A percentile compares a stretch with the other conserved stretches of the same genome.
Evolutionary conservation across 2,888 invertebrate genomes (phyloP).

Genomic region (Oxycera nigricornis): DNA sequence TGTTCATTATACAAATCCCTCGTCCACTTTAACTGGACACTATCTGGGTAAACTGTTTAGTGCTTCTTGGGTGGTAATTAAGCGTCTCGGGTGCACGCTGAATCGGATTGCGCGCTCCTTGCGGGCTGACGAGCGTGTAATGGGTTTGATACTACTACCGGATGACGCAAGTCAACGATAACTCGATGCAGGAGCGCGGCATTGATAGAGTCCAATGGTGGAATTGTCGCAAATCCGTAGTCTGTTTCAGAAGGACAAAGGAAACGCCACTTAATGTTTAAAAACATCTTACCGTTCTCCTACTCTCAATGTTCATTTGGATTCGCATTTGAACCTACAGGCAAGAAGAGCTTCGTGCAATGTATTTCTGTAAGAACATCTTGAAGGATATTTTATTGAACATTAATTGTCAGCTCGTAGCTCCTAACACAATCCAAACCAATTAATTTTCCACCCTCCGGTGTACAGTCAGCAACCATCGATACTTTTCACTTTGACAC

Average conservation of each 20-base stretch:
- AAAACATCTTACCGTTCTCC: too few species aligned
- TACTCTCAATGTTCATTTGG: too few species aligned
- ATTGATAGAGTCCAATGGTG: neutral
- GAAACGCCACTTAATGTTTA: too few species aligned
- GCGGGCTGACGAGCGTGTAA: slow-evolving; percentile 27
- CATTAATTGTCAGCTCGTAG: neutral
- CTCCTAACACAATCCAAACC: neutral
- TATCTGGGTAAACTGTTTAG: slow-evolving; percentile 35
- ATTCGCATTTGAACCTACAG: too few species aligned
- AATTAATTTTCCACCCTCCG: neutral
- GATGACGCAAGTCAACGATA: slow-evolving; percentile 14
- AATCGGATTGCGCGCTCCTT: slow-evolving; percentile 12
- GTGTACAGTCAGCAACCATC: too few species aligned
- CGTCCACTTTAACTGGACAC: slow-evolving; percentile 37
- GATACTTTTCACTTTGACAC: neutral
- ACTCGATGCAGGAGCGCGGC: neutral
- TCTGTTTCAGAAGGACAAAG: too few species aligned
- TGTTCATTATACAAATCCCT: slow-evolving; percentile 36
- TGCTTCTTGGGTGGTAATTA: slow-evolving; percentile 40
- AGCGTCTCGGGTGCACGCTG: slow-evolving; percentile 4
- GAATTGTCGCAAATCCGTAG: neutral
- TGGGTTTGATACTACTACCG: slow-evolving; percentile 20
- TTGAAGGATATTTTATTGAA: too few species aligned
- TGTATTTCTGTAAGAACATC: too few species aligned
- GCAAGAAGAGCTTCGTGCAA: too few species aligned